Base-by-base conservation (phyloP, 2,888 invertebrate genomes). In the Drosophila borborema region DNA sequence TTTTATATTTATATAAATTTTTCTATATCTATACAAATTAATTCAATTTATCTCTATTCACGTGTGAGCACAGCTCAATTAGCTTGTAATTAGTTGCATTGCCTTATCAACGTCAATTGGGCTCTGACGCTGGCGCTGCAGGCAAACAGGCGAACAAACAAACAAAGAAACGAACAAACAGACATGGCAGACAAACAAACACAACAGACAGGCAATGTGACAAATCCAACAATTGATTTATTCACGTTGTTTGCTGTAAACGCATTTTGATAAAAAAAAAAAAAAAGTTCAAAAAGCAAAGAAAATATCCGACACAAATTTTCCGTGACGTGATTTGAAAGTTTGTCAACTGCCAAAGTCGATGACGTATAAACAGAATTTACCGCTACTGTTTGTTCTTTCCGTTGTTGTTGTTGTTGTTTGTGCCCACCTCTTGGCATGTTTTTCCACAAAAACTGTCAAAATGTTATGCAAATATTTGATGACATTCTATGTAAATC, bases 391-490 rank as follows among this genome's bases (percentile, higher is more conserved):
- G 45, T 60, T 51, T 62, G 54, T 10, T 3, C n/a, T 34, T 43
- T 40, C 16, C 40, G 40, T 40, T 40, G 7, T 40, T 16, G 34
- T 9, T 66, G 55, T 70, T 71, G n/a, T 65, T 67, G 54, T 43
- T 83, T 77, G 78, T 58, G 81, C 64, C 78, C 83, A 88, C 83
- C 83, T 76, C 64, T 73, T 76, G 88, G 74, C 81, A 74, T 83
- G 88, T 83, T 89, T 89, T 89, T 82, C 79, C 79, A 81, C 69
- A 66, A 86, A 51, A 83, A 86, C 85, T 80, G 86, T 86, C 90
- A 84, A 90, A 90, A 86, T 76, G 80, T 82, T 90, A 82, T 62
- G 75, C 82, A 86, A 90, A 89, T 86, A 86, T 84, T 85, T 88
- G 74, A 61, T 77, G 81, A 77, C 74, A 79, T 68, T 78, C 63